phyloP scores from a whole-genome alignment of 2,113 vertebrate species.

The Misgurnus mizolepis region DNA sequence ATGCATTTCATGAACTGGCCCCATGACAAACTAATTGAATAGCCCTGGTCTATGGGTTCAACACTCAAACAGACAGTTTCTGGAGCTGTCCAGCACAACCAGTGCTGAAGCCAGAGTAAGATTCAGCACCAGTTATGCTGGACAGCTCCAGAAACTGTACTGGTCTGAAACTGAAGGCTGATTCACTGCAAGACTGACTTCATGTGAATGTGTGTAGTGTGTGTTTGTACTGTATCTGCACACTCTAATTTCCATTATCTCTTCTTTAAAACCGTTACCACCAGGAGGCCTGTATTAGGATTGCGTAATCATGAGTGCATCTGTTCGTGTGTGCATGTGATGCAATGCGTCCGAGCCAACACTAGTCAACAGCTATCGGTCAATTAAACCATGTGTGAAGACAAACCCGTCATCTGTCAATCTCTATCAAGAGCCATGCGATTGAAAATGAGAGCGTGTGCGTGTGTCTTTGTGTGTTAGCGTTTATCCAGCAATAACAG shows the following conservation, averaged over 20 bases:
- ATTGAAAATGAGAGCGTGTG: background rate
- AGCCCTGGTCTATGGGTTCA: too few relatives aligned
- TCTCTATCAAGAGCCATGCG: background rate
- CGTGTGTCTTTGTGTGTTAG: background rate
- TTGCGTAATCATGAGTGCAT: conserved; percentile 15
- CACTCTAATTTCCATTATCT: conserved; percentile 15
- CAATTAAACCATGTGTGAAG: conserved; percentile 25
- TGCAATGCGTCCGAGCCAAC: background rate
- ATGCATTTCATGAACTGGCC: too few relatives aligned
- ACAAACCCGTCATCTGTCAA: conserved; percentile 24
- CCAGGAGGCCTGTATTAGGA: conserved; percentile 18
- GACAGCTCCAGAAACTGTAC: conserved; percentile 7
- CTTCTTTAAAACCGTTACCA: background rate
- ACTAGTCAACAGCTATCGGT: background rate
- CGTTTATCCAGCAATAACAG: conserved; percentile 63
- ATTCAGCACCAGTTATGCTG: conserved; percentile 20
- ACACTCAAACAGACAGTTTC: too few relatives aligned
- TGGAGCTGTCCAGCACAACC: too few relatives aligned
- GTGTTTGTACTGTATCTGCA: background rate
- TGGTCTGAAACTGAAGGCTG: background rate
- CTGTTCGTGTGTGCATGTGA: conserved; percentile 14
- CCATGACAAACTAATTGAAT: too few relatives aligned
- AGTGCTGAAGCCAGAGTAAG: too few relatives aligned
- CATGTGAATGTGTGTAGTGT: background rate
- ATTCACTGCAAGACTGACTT: conserved; percentile 1